Base-by-base conservation (phyloP, 2,113 vertebrate species). In the Hymenochirus boettgeri region DNA sequence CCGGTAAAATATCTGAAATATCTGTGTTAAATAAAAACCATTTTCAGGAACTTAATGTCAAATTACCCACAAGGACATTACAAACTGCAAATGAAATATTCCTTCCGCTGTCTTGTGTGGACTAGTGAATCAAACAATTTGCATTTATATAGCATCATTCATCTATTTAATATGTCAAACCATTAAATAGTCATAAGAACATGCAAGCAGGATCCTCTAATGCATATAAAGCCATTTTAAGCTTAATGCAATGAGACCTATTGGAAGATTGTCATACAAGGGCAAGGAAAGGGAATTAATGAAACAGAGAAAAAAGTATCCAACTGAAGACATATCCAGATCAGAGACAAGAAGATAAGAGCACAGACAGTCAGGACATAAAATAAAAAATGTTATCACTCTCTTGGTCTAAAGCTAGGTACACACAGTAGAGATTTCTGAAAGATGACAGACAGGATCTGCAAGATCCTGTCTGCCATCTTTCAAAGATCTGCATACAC, bases 141-240 rank as follows among this genome's bases (percentile, higher is more conserved):
- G 56, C 64, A 67, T 67, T 67, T 67, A 67, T 67, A 67, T 67
- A 59, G 56, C 56, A 52, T 57, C 64, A 67, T 67, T 67, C 46
- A 67, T 67, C 64, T 67, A 67, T 59, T 59, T 67, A 59, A 67
- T 67, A 58, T 67, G 64, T 59, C 50, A 59, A 67, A 59, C 64
- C 64, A 42, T 67, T 67, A 67, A 67, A 59, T 39, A 53, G 64
- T 59, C 64, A 29, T 67, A 67, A 59, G 46, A 57, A 67, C 19
- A 27, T 67, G 23, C 15, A 67, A 5, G 11, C 24, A n/a, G 46
- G 56, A 9, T 51, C 56, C 64, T 59, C 47, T 13, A 58, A 66
- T 46, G 64, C 33, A 59, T 45, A 29, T 52, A 67, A 23, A 52
- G 46, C 22, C 59, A 12, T 59, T 52, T 45, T 59, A 13, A 45